A percentile compares a stretch with the other conserved stretches of the same genome.
These are phyloP conservation scores for Diplosoma virens DNA, from an alignment of 23 tunicate species.

Conservation along the genomic window DNA sequence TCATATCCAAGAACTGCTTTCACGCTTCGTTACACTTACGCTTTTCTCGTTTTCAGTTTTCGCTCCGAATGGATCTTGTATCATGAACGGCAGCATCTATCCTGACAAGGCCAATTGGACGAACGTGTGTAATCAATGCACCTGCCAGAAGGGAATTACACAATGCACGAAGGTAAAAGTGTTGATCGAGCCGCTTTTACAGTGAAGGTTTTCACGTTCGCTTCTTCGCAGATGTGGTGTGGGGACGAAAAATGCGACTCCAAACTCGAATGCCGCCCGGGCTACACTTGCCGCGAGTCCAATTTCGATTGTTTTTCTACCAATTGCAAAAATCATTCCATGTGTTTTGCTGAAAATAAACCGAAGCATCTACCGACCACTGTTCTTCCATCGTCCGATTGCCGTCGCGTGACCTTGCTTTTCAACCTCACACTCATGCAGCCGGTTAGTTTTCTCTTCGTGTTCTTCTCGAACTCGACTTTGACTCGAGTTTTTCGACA, in stretches of 20 bases:
- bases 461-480: not conserved
- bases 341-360: conserved; percentile 21
- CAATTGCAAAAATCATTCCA: conserved; percentile 38
- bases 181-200: not conserved
- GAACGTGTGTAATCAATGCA: conserved; percentile 65
- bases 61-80: conserved; percentile 28
- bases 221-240: conserved; percentile 58
- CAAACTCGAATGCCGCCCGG: conserved; percentile 22
- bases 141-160: conserved; percentile 36
- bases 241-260: conserved; percentile 60
- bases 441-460: not conserved
- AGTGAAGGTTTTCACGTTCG: not conserved
- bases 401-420: conserved; percentile 43
- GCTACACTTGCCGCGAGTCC: conserved; percentile 27
- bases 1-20: not conserved
- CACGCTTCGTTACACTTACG: not conserved
- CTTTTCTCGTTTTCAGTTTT: conserved; percentile 37
- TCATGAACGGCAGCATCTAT: conserved; percentile 47
- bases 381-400: conserved; percentile 36
- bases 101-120: conserved; percentile 50
- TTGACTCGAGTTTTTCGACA: not conserved
- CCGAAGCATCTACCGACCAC: not conserved
- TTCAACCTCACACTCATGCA: conserved; percentile 23
- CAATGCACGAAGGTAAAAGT: conserved; percentile 66
- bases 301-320: conserved; percentile 60